Evolutionary conservation across 2,797 vertebrate species (phyloP).

Genomic region (Hydrophis major): DNA sequence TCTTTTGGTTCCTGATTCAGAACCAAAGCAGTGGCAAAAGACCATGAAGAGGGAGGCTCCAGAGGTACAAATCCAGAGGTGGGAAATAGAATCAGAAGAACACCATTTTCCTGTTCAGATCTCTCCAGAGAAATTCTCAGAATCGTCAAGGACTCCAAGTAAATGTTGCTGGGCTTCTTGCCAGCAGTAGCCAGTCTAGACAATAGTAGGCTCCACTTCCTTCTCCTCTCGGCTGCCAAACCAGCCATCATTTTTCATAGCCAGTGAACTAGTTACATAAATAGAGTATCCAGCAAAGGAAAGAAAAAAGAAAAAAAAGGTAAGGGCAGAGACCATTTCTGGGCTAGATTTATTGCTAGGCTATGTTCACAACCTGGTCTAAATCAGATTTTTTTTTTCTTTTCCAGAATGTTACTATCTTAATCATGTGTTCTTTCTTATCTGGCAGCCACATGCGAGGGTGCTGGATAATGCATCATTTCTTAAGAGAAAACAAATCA

Average conservation of each 20-base stretch:
- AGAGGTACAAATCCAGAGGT: background rate
- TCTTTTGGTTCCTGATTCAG: background rate
- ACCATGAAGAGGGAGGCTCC: background rate
- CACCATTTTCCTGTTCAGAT: background rate
- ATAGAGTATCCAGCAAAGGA: background rate
- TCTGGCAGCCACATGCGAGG: background rate
- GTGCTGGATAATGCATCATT: background rate
- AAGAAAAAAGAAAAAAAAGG: background rate
- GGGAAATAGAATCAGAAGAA: background rate
- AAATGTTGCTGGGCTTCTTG: conserved; percentile 5
- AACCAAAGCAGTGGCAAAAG: background rate
- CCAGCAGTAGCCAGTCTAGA: conserved; percentile 22
- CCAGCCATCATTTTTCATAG: background rate
- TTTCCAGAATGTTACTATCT: background rate
- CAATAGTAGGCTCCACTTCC: background rate
- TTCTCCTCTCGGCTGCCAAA: background rate
- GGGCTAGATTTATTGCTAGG: background rate
- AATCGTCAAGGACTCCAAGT: background rate
- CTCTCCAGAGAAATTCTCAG: background rate
- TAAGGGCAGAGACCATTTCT: conserved; percentile 20
- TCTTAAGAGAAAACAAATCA: background rate
- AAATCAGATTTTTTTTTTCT: background rate
- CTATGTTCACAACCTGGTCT: background rate
- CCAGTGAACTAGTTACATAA: background rate
- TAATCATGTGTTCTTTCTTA: background rate